Percentiles rank a stretch among this genome's conserved stretches.
Evolutionary conservation across 1,140 invertebrate species (phyloP).

Genomic region (Cydia splendana): DNA sequence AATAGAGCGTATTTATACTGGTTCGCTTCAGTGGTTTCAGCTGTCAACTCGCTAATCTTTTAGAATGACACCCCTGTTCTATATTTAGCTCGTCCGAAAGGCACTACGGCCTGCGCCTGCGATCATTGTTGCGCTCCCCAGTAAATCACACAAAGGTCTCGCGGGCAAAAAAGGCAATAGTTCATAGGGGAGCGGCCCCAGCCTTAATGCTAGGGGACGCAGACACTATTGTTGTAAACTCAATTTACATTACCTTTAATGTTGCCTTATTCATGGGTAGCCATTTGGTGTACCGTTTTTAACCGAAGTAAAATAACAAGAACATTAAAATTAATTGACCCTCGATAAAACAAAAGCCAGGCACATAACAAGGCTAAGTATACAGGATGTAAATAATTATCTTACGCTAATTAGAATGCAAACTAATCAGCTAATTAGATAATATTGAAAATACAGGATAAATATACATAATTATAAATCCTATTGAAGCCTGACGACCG

Average conservation of each 20-base stretch:
- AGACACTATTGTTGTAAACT: conserved; percentile 35
- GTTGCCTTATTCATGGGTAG: conserved; percentile 44
- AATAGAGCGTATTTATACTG: not conserved
- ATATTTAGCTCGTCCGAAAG: conserved; percentile 76
- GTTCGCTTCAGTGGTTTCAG: conserved; percentile 45
- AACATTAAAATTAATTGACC: not conserved
- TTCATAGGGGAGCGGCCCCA: conserved; percentile 68
- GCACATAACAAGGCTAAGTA: not conserved
- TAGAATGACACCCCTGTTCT: conserved; percentile 41
- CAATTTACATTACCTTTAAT: conserved; percentile 56
- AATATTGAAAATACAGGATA: conserved; percentile 9
- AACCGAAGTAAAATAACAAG: not conserved
- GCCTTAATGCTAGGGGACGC: conserved; percentile 58
- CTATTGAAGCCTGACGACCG: not conserved
- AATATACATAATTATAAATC: not conserved
- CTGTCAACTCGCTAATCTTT: not conserved
- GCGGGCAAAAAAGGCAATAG: conserved; percentile 72
- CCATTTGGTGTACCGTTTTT: not conserved
- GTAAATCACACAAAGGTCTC: conserved; percentile 67
- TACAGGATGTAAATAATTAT: conserved; percentile 9
- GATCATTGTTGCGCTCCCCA: conserved; percentile 68
- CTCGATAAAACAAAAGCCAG: not conserved
- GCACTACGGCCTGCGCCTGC: conserved; percentile 54
- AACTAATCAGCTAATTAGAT: not conserved
- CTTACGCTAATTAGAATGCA: not conserved